Conservation (phyloP, 1,140 invertebrate genomes). For the Eueides isabella region DNA sequence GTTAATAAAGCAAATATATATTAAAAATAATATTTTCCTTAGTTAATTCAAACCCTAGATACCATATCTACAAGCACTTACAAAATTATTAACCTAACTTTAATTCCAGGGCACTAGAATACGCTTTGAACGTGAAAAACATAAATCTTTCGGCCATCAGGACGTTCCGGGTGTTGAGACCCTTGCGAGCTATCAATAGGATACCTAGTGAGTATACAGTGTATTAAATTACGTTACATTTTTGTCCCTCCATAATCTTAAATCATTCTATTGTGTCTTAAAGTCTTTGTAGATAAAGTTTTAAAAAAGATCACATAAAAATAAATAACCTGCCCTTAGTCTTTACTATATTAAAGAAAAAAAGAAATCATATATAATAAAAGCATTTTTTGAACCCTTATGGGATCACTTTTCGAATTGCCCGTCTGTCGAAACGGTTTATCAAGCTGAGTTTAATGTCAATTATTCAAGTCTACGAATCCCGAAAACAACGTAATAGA, state of each 20-base stretch:
- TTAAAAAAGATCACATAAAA: slow-evolving; percentile 21
- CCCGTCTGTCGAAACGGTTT: too few relatives aligned
- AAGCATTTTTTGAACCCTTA: too few relatives aligned
- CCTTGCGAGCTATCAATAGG: slow-evolving; percentile 98
- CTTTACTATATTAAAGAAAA: not conserved
- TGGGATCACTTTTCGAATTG: too few relatives aligned
- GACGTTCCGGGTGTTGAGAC: slow-evolving; percentile 97
- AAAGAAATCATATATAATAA: too few relatives aligned
- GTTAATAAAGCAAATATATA: too few relatives aligned
- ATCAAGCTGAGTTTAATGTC: too few relatives aligned
- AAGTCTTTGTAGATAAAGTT: slow-evolving; percentile 17
- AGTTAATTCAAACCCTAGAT: too few relatives aligned
- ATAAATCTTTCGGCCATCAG: slow-evolving; percentile 99
- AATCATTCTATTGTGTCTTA: slow-evolving; percentile 26
- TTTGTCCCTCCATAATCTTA: slow-evolving; percentile 13
- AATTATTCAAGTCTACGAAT: too few relatives aligned
- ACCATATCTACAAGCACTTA: too few relatives aligned
- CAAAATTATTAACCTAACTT: slow-evolving; percentile 33
- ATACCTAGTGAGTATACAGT: slow-evolving; percentile 97
- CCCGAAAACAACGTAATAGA: too few relatives aligned
- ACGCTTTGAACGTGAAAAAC: slow-evolving; percentile 97
- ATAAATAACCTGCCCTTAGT: not conserved
- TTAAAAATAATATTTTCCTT: too few relatives aligned
- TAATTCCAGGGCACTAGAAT: slow-evolving; percentile 93
- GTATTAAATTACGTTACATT: not conserved